Conservation (phyloP, 2,797 vertebrate species). For the Ibycter americanus region DNA sequence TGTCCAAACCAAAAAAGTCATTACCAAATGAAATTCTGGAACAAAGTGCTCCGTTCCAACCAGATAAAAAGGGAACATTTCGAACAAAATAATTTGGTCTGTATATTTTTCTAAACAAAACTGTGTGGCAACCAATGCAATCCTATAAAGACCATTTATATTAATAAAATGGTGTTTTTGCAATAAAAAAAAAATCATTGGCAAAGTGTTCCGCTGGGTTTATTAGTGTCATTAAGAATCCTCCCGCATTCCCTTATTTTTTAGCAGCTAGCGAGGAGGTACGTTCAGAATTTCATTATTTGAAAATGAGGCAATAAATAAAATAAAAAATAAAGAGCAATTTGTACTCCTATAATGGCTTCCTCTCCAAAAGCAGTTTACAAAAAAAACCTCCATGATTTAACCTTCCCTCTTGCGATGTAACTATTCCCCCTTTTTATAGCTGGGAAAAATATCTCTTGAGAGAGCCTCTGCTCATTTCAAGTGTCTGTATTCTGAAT, state of each 20-base stretch:
- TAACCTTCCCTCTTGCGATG: conserved; percentile 16
- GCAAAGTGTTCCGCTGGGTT: conserved; percentile 34
- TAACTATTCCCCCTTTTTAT: conserved; percentile 30
- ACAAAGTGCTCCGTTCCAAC: neutral
- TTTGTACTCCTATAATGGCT: conserved; percentile 53
- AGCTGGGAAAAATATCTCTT: conserved; percentile 13
- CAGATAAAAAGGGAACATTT: neutral
- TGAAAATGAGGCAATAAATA: conserved; percentile 63
- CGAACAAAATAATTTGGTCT: conserved; percentile 27
- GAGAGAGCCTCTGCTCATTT: conserved; percentile 17
- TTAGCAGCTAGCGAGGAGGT: conserved; percentile 41
- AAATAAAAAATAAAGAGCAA: conserved; percentile 58
- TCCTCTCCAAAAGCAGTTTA: conserved; percentile 30
- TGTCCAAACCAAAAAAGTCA: neutral
- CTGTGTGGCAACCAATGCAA: neutral
- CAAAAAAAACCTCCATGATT: neutral
- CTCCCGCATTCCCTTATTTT: conserved; percentile 24
- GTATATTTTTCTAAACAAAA: conserved; percentile 48
- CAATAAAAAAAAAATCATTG: conserved; percentile 31
- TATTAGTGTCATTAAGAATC: conserved; percentile 67
- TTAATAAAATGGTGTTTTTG: conserved; percentile 56
- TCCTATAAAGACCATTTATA: conserved; percentile 38
- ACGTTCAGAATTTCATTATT: conserved; percentile 52
- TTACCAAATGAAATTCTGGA: conserved; percentile 5
- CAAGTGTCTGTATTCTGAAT: neutral